A percentile compares a stretch with the other conserved stretches of the same genome.
Conservation (phyloP, 2,113 vertebrate genomes). For the Smithornis capensis region DNA sequence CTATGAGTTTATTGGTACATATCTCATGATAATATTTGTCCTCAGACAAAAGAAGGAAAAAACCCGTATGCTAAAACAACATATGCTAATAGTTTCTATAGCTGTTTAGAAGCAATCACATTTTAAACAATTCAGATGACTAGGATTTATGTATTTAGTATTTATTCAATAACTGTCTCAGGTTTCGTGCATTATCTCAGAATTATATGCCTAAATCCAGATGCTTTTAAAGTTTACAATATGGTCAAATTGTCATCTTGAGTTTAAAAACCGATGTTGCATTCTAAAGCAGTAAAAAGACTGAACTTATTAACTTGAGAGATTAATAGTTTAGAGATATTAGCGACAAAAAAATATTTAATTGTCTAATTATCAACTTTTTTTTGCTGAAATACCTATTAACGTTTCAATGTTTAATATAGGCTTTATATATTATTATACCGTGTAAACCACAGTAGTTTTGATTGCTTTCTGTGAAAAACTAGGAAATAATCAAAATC, state of each 20-base stretch:
- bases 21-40: neutral
- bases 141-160: neutral
- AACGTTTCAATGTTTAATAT: neutral
- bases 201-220: neutral
- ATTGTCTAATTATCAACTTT: neutral
- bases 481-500: neutral
- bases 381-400: neutral
- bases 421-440: neutral
- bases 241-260: neutral
- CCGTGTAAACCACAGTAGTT: neutral
- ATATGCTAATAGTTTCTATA: neutral
- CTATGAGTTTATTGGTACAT: neutral
- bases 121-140: neutral
- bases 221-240: neutral
- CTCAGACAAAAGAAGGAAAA: neutral
- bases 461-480: neutral
- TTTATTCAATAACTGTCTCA: neutral
- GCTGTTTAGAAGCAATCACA: neutral
- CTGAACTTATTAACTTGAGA: neutral
- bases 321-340: neutral
- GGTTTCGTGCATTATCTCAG: neutral
- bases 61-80: rapidly evolving
- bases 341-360: neutral
- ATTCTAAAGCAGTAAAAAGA: neutral
- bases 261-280: neutral